Percentiles rank a stretch among this genome's conserved stretches.
These are phyloP conservation scores for Tarsius wallacei DNA, from an alignment of 2,797 vertebrate species.

Conservation along the genomic window DNA sequence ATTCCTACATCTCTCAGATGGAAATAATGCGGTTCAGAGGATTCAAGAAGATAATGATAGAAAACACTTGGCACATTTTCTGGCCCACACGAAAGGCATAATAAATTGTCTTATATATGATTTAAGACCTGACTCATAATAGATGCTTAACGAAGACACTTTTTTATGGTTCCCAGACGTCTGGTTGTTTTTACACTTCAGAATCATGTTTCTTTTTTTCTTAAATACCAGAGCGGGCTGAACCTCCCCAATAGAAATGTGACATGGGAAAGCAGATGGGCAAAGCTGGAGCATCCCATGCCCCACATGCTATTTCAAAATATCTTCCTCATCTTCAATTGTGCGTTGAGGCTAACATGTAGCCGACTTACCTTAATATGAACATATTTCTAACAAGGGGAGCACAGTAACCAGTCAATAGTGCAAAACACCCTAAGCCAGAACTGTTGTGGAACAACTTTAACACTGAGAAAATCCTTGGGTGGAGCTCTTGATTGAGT, in stretches of 20 bases:
- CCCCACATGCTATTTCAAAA: neutral
- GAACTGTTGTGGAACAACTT: neutral
- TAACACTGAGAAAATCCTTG: neutral
- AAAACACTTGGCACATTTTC: neutral
- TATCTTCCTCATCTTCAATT: neutral
- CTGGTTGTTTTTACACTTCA: neutral
- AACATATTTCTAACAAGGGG: neutral
- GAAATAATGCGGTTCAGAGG: neutral
- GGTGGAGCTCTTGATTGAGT: neutral
- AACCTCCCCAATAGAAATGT: neutral
- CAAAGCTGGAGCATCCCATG: fast-evolving
- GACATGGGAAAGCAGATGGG: neutral
- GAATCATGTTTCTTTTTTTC: neutral
- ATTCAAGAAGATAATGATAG: neutral
- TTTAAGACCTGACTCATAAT: constrained; percentile 1
- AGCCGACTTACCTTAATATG: neutral
- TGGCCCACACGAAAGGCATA: neutral
- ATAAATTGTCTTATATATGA: neutral
- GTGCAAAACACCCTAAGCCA: neutral
- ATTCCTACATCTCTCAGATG: neutral
- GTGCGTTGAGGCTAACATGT: fast-evolving
- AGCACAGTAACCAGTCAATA: neutral
- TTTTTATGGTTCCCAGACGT: neutral
- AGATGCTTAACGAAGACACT: neutral
- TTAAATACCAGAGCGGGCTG: neutral